Percentiles rank a stretch among this genome's conserved stretches.
phyloP scores from a whole-genome alignment of 2,888 invertebrate species.

The Aphrophora alni region DNA sequence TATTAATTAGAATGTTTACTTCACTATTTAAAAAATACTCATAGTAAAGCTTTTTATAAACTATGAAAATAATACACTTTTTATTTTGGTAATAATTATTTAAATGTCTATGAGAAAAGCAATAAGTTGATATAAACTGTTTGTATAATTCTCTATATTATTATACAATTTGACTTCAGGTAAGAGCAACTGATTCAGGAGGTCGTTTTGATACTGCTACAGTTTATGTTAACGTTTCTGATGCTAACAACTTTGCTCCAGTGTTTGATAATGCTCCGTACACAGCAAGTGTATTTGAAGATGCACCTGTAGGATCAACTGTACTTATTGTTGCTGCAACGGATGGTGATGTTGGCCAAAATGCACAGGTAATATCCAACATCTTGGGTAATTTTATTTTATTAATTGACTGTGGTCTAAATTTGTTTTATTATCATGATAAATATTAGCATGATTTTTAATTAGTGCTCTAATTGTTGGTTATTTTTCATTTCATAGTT shows the following conservation, averaged over 20 bases:
- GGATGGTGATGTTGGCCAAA: constrained; percentile 94
- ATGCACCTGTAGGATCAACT: constrained; percentile 89
- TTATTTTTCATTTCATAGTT: background rate
- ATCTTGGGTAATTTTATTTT: no score
- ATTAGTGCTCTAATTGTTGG: background rate
- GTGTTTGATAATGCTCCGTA: constrained; percentile 94
- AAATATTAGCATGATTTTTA: background rate
- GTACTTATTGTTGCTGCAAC: constrained; percentile 91
- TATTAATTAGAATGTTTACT: no score
- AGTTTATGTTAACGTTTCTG: constrained; percentile 90
- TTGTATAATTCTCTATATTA: background rate
- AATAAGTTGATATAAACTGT: no score
- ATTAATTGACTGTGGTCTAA: background rate
- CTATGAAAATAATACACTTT: no score
- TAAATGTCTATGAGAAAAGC: no score
- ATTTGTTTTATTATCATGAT: background rate
- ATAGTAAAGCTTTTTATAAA: no score
- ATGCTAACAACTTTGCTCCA: constrained; percentile 93
- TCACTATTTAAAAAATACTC: no score
- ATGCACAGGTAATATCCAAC: constrained; percentile 65
- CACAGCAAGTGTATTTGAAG: constrained; percentile 83
- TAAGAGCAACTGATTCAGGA: constrained; percentile 87
- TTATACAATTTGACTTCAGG: constrained; percentile 51
- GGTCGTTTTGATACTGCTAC: constrained; percentile 87
- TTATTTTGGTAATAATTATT: no score